phyloP scores from a whole-genome alignment of 2,113 vertebrate genomes.

The Ovis aries region DNA sequence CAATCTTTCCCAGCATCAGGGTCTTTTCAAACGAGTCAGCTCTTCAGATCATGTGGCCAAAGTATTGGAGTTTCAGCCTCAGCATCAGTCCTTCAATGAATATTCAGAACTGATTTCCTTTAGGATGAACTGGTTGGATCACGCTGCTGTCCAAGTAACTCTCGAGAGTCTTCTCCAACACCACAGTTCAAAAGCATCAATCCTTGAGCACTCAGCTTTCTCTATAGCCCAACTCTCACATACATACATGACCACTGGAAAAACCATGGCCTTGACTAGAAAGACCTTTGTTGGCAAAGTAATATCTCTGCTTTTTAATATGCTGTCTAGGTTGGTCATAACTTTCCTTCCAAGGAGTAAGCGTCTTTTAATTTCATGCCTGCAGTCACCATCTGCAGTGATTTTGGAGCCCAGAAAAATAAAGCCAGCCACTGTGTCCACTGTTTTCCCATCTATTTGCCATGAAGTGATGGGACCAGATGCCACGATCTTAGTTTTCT shows the following conservation, averaged over 20 bases:
- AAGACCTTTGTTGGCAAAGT: neutral
- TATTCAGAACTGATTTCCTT: neutral
- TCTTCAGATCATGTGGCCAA: neutral
- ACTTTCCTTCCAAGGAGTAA: neutral
- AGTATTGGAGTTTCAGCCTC: neutral
- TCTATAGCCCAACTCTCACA: neutral
- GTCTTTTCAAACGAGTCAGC: neutral
- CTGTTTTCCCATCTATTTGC: neutral
- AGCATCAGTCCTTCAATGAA: neutral
- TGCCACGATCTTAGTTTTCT: neutral
- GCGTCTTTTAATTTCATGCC: neutral
- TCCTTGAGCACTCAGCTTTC: fast-evolving
- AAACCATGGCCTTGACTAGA: neutral
- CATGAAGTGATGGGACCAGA: neutral
- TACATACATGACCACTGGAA: neutral
- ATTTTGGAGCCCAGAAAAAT: neutral
- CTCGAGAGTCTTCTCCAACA: neutral
- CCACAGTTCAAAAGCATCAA: neutral
- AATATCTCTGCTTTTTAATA: neutral
- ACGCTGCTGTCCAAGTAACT: neutral
- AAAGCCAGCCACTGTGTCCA: neutral
- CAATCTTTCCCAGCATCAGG: neutral
- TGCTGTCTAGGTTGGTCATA: neutral
- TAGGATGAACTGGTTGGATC: neutral
- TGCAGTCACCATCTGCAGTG: neutral